Base-by-base conservation (phyloP, 2,888 invertebrate species). In the Agrochola lychnidis region DNA sequence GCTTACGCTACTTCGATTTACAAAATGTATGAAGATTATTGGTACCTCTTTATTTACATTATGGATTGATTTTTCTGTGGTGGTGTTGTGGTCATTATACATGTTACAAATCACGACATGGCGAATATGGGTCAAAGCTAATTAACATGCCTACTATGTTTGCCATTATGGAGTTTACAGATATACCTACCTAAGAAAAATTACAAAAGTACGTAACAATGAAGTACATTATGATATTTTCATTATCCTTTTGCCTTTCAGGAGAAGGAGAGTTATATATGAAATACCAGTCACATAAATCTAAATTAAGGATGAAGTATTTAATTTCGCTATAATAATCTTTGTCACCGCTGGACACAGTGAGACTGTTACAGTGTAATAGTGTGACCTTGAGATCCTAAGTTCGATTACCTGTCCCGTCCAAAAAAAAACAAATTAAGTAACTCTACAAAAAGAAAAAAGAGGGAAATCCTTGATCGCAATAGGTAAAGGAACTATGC, bases 321-420 rank as follows among this genome's bases (percentile, higher is more conserved):
- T 19, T 25, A 62, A 62, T 14, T 14, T 59, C 9, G 2, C 1
- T 22, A 2, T 9, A 42, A 45, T 22, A 69, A 69, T 42, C 22
- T 9, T 25, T 30, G 40, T 59, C 59, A 59, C n/a, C 4, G 0
- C 1, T 22, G 14, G 14, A 30, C 16, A 61, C 19, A 1, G 4
- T 9, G 4, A 9, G 16, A 45, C 25, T 40, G 16, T 14, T 12
- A 64, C 30, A 30, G 30, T 30, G 30, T 30, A 2, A 30, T 2
- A 30, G 30, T 30, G 30, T 30, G 30, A 53, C 69, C 77, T 79
- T 77, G 78, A 79, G n/a, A 64, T 56, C 16, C 14, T 25, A 2
- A 70, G 79, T 78, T 78, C 71, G 22, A 71, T 68, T 63, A 81
- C 71, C 78, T 45, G 36, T 64, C 14, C 40, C 2, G 22, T 12